Evolutionary conservation across 2,113 vertebrate genomes (phyloP).

Genomic region (Cygnus atratus): DNA sequence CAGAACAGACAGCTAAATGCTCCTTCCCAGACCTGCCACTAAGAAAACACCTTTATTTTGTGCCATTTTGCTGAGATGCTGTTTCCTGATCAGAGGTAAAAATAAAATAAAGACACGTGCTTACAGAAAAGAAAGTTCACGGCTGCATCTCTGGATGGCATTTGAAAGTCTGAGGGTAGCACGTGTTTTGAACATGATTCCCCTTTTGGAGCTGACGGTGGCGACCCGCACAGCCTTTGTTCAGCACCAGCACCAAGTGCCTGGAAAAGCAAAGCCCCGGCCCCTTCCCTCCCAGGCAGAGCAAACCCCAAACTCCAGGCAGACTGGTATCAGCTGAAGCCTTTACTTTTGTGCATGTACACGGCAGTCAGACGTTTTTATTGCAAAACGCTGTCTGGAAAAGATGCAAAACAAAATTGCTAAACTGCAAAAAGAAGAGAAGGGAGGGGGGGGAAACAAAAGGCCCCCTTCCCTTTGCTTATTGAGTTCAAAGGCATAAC

Average conservation of each 20-base stretch:
- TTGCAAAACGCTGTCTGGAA: conserved; percentile 81
- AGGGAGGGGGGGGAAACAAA: conserved; percentile 49
- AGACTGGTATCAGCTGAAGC: background rate
- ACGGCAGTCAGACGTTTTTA: conserved; percentile 81
- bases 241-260: background rate
- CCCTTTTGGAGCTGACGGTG: background rate
- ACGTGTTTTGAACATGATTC: background rate
- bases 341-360: conserved; percentile 50
- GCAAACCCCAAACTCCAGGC: background rate
- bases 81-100: background rate
- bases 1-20: background rate
- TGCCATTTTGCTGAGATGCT: background rate
- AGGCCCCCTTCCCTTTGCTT: conserved; percentile 83
- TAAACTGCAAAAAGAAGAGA: conserved; percentile 66
- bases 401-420: conserved; percentile 85
- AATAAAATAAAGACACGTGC: background rate
- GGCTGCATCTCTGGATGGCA: background rate
- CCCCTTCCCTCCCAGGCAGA: background rate
- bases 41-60: background rate
- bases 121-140: background rate
- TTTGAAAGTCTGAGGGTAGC: background rate
- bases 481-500: conserved; percentile 87
- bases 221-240: background rate
- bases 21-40: background rate
- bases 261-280: background rate